Evolutionary conservation across 2,888 invertebrate species (phyloP), one percentile per base, ranked within the genome.

Genomic region (Caenorhabditis parvicauda): DNA sequence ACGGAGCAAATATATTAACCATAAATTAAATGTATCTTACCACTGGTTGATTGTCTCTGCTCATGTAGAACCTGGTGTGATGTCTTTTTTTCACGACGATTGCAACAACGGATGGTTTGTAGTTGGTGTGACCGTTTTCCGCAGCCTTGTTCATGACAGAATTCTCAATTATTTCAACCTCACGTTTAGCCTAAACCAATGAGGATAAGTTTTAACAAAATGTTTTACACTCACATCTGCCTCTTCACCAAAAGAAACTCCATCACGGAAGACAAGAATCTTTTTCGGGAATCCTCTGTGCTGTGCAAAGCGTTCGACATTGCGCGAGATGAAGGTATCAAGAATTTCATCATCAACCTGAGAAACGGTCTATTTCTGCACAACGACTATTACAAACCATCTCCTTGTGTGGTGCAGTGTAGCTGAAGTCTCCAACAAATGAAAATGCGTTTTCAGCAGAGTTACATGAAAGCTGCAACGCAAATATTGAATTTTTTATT

Each of bases 41-140:
- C n/a, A 21, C 46, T 27, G 59, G 59, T 22, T 47, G 51, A 17
- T 39, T 48, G 7, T 57, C 21, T 3, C 59, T 55, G 39, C 60
- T 56, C 32, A 41, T 43, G 25, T 63, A 63, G 22, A 63, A 59
- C 5, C 63, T 32, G 43, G 63, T 63, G 37, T 63, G 54, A 17
- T 63, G 63, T 4, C 63, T 47, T 38, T 63, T 63, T 21, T 59
- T 63, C 7, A 63, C 63, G n/a, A 63, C 63, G 9, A 63, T 46
- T 0, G 48, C 47, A 29, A 59, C 22, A 14, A 63, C 53, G 25
- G 44, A 50, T 14, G 63, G 63, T 5, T 32, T 44, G 42, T 63
- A 63, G 21, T 59, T 46, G 22, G 25, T 28, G n/a, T 22, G 17
- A 3, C 63, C 63, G 25, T 22, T 21, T 2, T 46, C 42, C 17